Evolutionary conservation across 1,140 invertebrate species (phyloP).

Genomic region (Drosophila sulfurigaster): DNA sequence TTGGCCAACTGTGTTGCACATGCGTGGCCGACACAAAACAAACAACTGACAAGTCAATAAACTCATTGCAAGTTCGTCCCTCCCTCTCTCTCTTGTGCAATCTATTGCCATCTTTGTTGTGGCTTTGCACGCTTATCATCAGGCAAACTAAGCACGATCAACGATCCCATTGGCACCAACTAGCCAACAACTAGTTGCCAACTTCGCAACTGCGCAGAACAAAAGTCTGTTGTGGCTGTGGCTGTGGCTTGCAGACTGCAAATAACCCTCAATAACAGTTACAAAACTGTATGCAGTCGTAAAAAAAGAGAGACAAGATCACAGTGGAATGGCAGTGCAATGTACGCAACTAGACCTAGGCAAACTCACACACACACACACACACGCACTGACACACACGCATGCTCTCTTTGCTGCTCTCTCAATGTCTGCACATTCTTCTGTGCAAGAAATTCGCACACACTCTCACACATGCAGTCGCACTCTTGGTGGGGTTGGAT

Average conservation of each 20-base stretch:
- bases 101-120: neutral
- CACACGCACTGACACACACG: constrained; percentile 16
- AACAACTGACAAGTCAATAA: constrained; percentile 56
- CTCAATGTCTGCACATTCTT: constrained; percentile 22
- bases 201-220: constrained; percentile 33
- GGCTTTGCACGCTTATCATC: constrained; percentile 65
- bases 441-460: constrained; percentile 73
- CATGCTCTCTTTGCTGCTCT: neutral
- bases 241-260: constrained; percentile 43
- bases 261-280: constrained; percentile 83
- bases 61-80: constrained; percentile 39
- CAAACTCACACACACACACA: constrained; percentile 23
- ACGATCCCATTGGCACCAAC: constrained; percentile 54
- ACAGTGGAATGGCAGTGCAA: constrained; percentile 38
- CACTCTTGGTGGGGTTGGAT: constrained; percentile 37
- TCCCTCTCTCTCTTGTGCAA: neutral
- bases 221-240: constrained; percentile 16
- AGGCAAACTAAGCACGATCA: constrained; percentile 80
- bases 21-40: constrained; percentile 58
- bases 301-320: constrained; percentile 49
- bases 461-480: constrained; percentile 14
- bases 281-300: constrained; percentile 81
- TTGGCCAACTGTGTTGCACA: constrained; percentile 74
- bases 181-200: constrained; percentile 27
- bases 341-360: constrained; percentile 74